Conservation (phyloP, 2,113 vertebrate genomes). For the Crotophaga sulcirostris region DNA sequence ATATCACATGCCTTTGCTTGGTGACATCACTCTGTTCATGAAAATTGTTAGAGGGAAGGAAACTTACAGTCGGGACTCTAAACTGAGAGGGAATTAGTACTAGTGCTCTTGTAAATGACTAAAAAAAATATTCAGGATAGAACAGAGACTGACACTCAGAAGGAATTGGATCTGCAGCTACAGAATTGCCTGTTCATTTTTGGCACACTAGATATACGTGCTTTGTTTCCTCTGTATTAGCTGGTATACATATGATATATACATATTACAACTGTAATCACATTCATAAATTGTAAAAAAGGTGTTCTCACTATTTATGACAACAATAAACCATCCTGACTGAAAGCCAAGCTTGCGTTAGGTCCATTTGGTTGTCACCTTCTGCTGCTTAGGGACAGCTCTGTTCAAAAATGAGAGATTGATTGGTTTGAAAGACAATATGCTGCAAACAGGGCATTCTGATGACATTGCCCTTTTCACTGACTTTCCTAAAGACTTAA, state of each 20-base stretch:
- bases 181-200: neutral
- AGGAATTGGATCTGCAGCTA: neutral
- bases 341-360: neutral
- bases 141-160: neutral
- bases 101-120: neutral
- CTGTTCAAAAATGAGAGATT: neutral
- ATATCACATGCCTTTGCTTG: neutral
- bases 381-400: neutral
- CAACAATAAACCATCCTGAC: neutral
- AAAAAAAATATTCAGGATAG: neutral
- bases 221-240: neutral
- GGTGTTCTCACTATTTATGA: neutral
- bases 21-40: neutral
- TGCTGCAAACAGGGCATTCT: neutral
- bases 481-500: neutral
- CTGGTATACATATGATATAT: neutral
- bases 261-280: too few relatives aligned
- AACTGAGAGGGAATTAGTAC: neutral
- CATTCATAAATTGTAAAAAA: neutral
- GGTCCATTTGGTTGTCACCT: neutral
- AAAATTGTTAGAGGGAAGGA: neutral
- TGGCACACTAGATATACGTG: neutral
- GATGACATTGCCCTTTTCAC: neutral
- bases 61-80: neutral
- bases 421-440: constrained; percentile 38